A percentile compares a stretch with the other conserved stretches of the same genome.
Evolutionary conservation across 1,140 invertebrate genomes (phyloP).

Genomic region (Acyrthosiphon pisum): DNA sequence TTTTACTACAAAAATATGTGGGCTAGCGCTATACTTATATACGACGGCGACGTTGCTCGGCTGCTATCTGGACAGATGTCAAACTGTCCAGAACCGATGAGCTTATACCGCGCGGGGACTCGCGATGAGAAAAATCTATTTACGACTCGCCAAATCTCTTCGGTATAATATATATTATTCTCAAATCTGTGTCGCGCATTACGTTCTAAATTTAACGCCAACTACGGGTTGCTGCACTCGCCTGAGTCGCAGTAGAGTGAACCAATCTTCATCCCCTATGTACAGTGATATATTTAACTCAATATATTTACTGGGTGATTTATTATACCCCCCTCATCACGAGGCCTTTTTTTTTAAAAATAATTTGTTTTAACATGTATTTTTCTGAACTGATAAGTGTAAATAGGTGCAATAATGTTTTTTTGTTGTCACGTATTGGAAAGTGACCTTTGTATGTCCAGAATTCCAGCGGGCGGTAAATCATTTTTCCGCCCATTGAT

Average conservation of each 20-base stretch:
- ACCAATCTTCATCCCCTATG: not conserved
- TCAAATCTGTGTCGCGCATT: not conserved
- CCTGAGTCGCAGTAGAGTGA: too few relatives aligned
- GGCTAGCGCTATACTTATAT: conserved; percentile 5
- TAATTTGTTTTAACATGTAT: too few relatives aligned
- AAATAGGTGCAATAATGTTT: too few relatives aligned
- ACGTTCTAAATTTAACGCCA: conserved; percentile 49
- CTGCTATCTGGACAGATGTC: conserved; percentile 43
- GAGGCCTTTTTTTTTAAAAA: too few relatives aligned
- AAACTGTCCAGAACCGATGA: conserved; percentile 43
- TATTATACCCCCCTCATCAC: too few relatives aligned
- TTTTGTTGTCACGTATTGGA: too few relatives aligned
- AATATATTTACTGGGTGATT: not conserved
- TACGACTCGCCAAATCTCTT: conserved; percentile 22
- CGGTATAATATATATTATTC: not conserved
- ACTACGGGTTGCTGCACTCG: not conserved
- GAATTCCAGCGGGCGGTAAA: too few relatives aligned
- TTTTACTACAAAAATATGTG: conserved; percentile 41
- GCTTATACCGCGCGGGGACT: not conserved
- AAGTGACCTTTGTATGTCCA: too few relatives aligned
- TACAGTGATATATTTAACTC: not conserved
- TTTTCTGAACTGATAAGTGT: too few relatives aligned
- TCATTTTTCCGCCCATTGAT: too few relatives aligned
- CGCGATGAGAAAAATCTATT: conserved; percentile 31
- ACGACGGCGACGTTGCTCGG: not conserved